Evolutionary conservation across 2,797 vertebrate genomes (phyloP).

Genomic region (Chloroceryle amazona): DNA sequence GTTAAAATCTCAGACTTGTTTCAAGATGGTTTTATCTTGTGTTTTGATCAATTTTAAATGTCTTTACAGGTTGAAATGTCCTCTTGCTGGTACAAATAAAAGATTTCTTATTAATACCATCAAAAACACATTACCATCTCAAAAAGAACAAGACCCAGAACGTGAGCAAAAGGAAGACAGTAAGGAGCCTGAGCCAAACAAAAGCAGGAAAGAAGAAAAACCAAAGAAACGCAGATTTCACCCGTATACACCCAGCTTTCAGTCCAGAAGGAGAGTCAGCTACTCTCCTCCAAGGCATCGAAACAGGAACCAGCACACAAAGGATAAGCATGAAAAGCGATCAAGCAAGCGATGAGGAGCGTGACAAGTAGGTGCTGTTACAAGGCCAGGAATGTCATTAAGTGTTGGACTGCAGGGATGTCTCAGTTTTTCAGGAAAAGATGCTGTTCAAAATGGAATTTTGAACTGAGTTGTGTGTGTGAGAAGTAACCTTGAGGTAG

Average conservation of each 20-base stretch:
- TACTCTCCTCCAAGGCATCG: constrained; percentile 76
- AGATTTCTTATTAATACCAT: constrained; percentile 97
- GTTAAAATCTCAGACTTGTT: neutral
- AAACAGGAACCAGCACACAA: constrained; percentile 66
- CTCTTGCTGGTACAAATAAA: constrained; percentile 93
- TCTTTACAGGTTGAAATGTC: constrained; percentile 93
- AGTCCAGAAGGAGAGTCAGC: constrained; percentile 63
- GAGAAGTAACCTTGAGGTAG: constrained; percentile 15
- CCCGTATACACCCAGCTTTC: constrained; percentile 76
- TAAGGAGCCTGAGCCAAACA: constrained; percentile 71
- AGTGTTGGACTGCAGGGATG: neutral
- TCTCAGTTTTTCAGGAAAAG: constrained; percentile 7
- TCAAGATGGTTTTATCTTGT: neutral
- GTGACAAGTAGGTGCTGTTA: neutral
- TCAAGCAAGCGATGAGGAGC: constrained; percentile 68
- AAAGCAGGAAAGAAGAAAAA: constrained; percentile 76
- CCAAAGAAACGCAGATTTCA: constrained; percentile 78
- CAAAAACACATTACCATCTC: constrained; percentile 86
- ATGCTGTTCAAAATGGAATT: neutral
- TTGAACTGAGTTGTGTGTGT: constrained; percentile 10
- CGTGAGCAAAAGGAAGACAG: constrained; percentile 71
- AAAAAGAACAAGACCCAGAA: constrained; percentile 81
- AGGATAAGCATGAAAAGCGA: constrained; percentile 73
- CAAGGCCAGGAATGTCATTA: neutral
- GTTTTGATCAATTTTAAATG: constrained; percentile 47